Conservation (phyloP, 2,888 invertebrate species). For the Phengaris arion region DNA sequence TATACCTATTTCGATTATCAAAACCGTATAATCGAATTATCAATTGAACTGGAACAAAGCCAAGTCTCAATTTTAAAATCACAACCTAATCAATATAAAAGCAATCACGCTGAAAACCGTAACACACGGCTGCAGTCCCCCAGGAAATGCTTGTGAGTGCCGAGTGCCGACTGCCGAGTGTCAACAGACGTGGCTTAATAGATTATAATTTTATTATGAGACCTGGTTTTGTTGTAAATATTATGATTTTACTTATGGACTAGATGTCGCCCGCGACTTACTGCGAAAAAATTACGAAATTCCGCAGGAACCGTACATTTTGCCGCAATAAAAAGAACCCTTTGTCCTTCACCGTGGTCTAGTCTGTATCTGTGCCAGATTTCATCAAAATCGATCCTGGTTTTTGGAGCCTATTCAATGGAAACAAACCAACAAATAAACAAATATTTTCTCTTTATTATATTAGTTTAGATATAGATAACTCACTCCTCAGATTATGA, state of each 20-base stretch:
- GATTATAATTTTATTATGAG: constrained; percentile 17
- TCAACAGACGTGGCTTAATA: constrained; percentile 13
- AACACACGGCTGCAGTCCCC: constrained; percentile 5
- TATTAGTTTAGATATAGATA: no score
- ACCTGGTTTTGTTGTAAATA: background rate
- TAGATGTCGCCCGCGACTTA: no score
- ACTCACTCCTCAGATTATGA: no score
- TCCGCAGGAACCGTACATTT: no score
- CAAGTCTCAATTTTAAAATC: constrained; percentile 15
- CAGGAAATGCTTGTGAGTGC: constrained; percentile 9
- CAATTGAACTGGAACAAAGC: background rate
- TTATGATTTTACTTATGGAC: background rate
- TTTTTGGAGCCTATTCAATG: no score
- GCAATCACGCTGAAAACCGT: constrained; percentile 15
- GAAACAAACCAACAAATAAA: no score
- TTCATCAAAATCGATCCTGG: no score
- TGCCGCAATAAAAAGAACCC: no score
- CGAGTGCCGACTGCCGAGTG: constrained; percentile 12
- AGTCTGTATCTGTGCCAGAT: no score
- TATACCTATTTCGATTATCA: background rate
- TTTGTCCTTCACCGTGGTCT: no score
- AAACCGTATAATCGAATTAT: background rate
- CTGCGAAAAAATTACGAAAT: no score
- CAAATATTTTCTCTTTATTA: no score
- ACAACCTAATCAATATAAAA: constrained; percentile 23